phyloP scores from a whole-genome alignment of 2,888 invertebrate genomes.

The Neoscelio sp. region DNA sequence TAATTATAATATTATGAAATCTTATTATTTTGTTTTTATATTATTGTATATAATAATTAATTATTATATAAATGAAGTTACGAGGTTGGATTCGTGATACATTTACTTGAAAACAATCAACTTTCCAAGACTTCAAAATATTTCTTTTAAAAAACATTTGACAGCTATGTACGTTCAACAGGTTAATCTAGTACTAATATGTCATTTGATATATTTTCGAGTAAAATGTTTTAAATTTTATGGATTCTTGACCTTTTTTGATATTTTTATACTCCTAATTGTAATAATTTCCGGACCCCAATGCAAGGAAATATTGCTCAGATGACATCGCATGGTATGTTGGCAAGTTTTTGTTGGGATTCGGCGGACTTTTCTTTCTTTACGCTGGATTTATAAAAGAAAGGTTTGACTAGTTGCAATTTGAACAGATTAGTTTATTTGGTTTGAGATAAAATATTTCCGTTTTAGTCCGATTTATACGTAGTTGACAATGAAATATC shows the following conservation, averaged over 20 bases:
- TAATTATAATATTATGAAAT: too few relatives aligned
- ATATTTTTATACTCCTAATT: background rate
- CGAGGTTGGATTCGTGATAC: too few relatives aligned
- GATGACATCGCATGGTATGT: constrained; percentile 77
- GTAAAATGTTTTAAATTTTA: constrained; percentile 11
- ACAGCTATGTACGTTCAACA: constrained; percentile 7
- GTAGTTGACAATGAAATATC: constrained; percentile 58
- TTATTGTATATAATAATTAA: too few relatives aligned
- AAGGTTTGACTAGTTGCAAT: constrained; percentile 69
- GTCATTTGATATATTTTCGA: constrained; percentile 10
- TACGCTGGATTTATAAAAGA: constrained; percentile 76
- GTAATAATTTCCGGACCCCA: too few relatives aligned
- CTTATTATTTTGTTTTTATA: background rate
- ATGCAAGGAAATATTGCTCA: constrained; percentile 77
- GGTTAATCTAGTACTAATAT: constrained; percentile 21
- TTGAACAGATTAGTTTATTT: too few relatives aligned
- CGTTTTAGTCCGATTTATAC: too few relatives aligned
- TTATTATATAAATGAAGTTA: too few relatives aligned
- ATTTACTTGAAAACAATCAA: too few relatives aligned
- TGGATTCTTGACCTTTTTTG: constrained; percentile 10
- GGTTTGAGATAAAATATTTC: too few relatives aligned
- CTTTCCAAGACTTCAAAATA: too few relatives aligned
- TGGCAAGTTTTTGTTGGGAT: constrained; percentile 78
- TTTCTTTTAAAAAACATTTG: constrained; percentile 48
- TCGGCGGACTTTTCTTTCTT: constrained; percentile 76